These are phyloP conservation scores for Desoria tigrina DNA, from an alignment of 2,888 invertebrate species.

Conservation along the genomic window DNA sequence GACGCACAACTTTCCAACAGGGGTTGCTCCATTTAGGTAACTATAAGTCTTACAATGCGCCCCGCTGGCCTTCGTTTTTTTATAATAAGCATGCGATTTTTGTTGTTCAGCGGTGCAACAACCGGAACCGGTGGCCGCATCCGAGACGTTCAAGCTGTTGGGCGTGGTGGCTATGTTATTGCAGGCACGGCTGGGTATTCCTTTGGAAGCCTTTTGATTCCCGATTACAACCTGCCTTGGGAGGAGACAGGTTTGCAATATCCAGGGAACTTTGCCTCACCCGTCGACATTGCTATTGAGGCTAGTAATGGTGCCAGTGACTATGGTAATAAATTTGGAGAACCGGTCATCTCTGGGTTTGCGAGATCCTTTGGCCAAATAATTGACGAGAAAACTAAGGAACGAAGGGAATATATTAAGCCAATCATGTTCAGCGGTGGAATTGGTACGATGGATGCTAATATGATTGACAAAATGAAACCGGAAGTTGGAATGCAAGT, in stretches of 20 bases:
- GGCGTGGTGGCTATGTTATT: slow-evolving; percentile 88
- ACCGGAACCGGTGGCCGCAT: slow-evolving; percentile 96
- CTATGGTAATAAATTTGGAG: slow-evolving; percentile 99
- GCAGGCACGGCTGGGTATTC: slow-evolving; percentile 97
- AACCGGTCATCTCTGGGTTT: slow-evolving; percentile 89
- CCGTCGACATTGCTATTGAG: slow-evolving; percentile 86
- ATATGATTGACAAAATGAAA: slow-evolving; percentile 74
- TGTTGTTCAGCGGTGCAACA: slow-evolving; percentile 80
- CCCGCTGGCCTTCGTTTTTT: not conserved
- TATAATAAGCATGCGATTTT: not conserved
- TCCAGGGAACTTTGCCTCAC: slow-evolving; percentile 85
- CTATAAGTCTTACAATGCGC: not conserved
- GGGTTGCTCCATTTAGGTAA: slow-evolving; percentile 85
- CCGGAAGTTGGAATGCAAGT: slow-evolving; percentile 81
- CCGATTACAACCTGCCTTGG: slow-evolving; percentile 84
- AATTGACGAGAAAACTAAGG: slow-evolving; percentile 61
- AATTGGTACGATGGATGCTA: slow-evolving; percentile 83
- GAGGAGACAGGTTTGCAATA: slow-evolving; percentile 74
- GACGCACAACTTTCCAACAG: slow-evolving; percentile 97
- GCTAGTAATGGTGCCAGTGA: slow-evolving; percentile 98
- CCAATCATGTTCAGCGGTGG: slow-evolving; percentile 99
- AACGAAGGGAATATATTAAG: slow-evolving; percentile 89
- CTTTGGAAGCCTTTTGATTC: slow-evolving; percentile 87
- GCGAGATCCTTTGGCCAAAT: slow-evolving; percentile 83
- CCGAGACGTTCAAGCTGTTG: slow-evolving; percentile 92